phyloP scores from a whole-genome alignment of 2,113 vertebrate species.

The Antigone vipio region DNA sequence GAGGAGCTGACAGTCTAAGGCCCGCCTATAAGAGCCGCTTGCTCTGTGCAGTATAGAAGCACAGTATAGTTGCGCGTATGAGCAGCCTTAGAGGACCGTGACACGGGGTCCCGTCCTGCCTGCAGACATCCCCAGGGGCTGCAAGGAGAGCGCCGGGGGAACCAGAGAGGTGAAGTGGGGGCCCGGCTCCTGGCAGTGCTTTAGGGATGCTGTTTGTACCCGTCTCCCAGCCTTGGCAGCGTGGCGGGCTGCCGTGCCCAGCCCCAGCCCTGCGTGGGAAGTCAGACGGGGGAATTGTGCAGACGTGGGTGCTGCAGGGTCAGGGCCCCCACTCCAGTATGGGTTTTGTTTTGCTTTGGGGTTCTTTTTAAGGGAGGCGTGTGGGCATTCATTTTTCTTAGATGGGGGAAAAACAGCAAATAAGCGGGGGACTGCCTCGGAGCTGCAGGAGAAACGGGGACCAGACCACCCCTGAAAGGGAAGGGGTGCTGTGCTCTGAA shows the following conservation, averaged over 20 bases:
- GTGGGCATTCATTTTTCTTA: background rate
- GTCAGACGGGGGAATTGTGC: accelerated
- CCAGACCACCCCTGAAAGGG: background rate
- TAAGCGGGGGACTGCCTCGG: background rate
- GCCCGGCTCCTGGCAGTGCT: accelerated
- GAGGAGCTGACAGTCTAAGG: background rate
- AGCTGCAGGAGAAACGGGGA: background rate
- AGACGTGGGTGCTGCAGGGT: background rate
- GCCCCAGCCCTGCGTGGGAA: background rate
- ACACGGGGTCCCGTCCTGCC: background rate
- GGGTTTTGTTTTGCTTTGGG: background rate
- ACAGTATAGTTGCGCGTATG: background rate
- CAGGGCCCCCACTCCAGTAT: background rate
- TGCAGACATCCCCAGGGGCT: background rate
- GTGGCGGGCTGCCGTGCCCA: background rate
- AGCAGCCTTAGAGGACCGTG: background rate
- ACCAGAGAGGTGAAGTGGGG: accelerated
- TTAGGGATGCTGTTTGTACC: background rate
- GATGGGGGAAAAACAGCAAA: background rate
- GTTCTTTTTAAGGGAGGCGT: background rate
- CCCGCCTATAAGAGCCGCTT: background rate
- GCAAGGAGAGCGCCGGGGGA: background rate
- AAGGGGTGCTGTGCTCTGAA: background rate
- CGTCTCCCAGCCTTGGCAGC: background rate
- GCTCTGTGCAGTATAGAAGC: background rate